A percentile compares a stretch with the other conserved stretches of the same genome.
These are phyloP conservation scores for Larimichthys crocea DNA, from an alignment of 2,113 vertebrate species.

Conservation along the genomic window DNA sequence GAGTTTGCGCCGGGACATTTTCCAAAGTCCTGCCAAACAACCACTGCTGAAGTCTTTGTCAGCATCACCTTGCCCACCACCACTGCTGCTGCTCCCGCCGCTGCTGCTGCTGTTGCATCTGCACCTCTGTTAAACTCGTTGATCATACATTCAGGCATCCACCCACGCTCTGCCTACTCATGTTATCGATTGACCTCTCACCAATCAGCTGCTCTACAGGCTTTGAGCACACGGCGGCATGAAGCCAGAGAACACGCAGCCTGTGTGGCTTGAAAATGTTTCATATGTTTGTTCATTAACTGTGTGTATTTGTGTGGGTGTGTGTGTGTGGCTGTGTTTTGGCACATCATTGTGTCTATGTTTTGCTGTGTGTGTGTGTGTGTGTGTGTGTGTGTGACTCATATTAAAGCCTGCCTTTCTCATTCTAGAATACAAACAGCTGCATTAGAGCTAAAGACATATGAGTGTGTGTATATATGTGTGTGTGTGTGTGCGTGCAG, in stretches of 20 bases:
- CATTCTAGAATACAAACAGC: background rate
- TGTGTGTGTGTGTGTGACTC: slow-evolving; percentile 24
- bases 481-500: background rate
- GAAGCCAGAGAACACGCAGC: background rate
- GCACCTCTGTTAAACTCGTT: slow-evolving; percentile 4
- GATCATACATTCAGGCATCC: background rate
- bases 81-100: background rate
- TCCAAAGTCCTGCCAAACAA: background rate
- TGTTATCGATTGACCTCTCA: slow-evolving; percentile 9
- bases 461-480: background rate
- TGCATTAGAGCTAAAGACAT: slow-evolving; percentile 17
- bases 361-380: slow-evolving; percentile 9
- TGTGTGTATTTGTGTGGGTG: background rate
- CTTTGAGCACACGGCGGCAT: background rate
- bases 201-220: background rate
- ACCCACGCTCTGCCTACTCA: slow-evolving; percentile 4
- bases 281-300: background rate
- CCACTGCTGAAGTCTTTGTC: background rate
- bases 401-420: slow-evolving; percentile 13
- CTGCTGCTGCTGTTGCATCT: background rate
- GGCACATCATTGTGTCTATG: background rate
- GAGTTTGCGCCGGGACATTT: background rate
- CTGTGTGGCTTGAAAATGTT: background rate
- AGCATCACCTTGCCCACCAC: background rate
- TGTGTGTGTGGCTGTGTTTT: background rate